These are phyloP conservation scores for Spilogale gracilis DNA, from an alignment of 2,113 vertebrate genomes.

Conservation along the genomic window DNA sequence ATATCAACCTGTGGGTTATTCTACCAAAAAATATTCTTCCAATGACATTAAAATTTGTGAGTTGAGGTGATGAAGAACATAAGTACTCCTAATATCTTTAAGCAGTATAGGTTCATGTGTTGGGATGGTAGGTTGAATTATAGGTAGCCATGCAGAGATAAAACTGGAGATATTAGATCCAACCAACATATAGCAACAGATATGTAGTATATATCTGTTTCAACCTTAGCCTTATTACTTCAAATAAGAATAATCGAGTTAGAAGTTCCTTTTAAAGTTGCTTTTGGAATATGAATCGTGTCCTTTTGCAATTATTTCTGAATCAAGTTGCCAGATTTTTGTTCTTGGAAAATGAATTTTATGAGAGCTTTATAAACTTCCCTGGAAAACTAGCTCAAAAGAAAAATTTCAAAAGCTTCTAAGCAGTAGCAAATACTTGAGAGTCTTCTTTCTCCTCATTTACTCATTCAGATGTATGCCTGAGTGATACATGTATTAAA, in stretches of 20 bases:
- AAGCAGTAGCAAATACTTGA: background rate
- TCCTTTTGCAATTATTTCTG: conserved; percentile 45
- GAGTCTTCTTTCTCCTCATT: background rate
- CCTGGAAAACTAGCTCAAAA: background rate
- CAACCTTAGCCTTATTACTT: background rate
- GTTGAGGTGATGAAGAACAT: background rate
- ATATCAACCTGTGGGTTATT: background rate
- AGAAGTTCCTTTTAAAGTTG: background rate
- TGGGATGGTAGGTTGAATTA: background rate
- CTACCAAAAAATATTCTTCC: background rate
- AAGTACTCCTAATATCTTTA: background rate
- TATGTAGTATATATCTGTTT: background rate
- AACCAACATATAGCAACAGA: background rate
- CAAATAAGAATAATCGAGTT: conserved; percentile 36
- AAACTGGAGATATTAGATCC: background rate
- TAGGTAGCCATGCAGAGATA: background rate
- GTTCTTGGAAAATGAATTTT: conserved; percentile 48
- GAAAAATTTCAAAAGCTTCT: conserved; percentile 15
- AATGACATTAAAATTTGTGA: background rate
- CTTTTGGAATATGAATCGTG: conserved; percentile 26
- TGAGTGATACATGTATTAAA: background rate
- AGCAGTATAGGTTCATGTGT: background rate
- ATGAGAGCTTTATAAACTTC: background rate
- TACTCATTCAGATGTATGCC: background rate
- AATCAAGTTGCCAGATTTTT: conserved; percentile 49